Base-by-base conservation (phyloP, 37 sponge, comb jelly and placozoan genomes). In the Haliclona indistincta region DNA sequence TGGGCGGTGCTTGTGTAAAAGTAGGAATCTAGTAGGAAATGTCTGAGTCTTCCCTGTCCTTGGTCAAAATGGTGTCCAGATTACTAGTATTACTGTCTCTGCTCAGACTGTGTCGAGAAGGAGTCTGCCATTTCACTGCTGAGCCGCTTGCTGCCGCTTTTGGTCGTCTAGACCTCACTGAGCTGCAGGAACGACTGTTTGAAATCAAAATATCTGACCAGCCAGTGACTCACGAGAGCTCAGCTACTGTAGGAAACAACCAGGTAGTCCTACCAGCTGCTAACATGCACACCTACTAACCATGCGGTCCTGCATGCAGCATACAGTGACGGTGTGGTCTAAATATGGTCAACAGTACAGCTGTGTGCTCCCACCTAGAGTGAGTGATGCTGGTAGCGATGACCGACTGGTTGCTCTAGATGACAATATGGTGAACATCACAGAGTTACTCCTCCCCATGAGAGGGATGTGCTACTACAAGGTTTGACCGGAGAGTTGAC, bases 321-420 rank as follows among this genome's bases (percentile, higher is more conserved):
- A 10, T 47, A 17, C 51, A 17, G 23, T 67, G 58, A 43, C 56
- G 39, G 20, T 77, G 68, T 15, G 53, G 2, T 82, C 83, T 4
- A 82, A 26, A 20, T 58, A 64, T 67, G 75, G 83, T 3, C 83
- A 82, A 66, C 61, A 40, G 43, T 82, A 73, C 38, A 43, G 39
- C 47, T 82, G 83, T 28, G 40, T 20, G 0, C 56, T 82, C 11
- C 83, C 75, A 35, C 7, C 32, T 6, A 3, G 22, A 28, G 11
- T 38, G 44, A 35, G 25, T 29, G 22, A 17, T 10, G 39, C 36
- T 38, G 13, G 41, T 26, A 33, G 36, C 26, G 41, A 66, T 11
- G 42, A 38, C 3, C 39, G 62, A 60, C 62, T 32, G 28, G 26
- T 15, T 66, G 39, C 25, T 38, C 34, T 17, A 17, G 43, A 38